phyloP scores from a whole-genome alignment of 2,113 vertebrate species.

The Burhinus bistriatus region DNA sequence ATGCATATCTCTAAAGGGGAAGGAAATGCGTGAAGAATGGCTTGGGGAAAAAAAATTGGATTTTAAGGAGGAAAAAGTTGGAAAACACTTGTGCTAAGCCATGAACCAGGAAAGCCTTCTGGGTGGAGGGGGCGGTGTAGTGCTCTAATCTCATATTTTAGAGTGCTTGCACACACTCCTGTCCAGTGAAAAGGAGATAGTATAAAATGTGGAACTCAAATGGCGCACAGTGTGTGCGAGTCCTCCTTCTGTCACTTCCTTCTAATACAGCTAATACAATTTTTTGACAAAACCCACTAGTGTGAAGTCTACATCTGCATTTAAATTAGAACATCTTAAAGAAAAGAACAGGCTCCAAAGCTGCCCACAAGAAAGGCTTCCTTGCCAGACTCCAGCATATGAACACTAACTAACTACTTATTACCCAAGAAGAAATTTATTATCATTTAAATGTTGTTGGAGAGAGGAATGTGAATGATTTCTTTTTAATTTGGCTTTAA shows the following conservation, averaged over 20 bases:
- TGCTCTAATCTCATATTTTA: neutral
- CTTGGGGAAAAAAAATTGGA: neutral
- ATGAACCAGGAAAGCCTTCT: neutral
- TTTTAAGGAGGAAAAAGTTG: neutral
- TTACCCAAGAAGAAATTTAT: slow-evolving; percentile 35
- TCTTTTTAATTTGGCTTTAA: slow-evolving; percentile 38
- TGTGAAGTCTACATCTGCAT: slow-evolving; percentile 72
- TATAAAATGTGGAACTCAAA: neutral
- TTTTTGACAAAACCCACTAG: slow-evolving; percentile 41
- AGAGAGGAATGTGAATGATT: slow-evolving; percentile 25
- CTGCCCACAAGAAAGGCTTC: slow-evolving; percentile 50
- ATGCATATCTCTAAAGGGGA: neutral
- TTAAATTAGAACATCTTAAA: slow-evolving; percentile 75
- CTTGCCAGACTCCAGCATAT: slow-evolving; percentile 57
- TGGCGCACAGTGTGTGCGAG: neutral
- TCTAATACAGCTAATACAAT: slow-evolving; percentile 1
- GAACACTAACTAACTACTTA: slow-evolving; percentile 51
- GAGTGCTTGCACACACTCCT: neutral
- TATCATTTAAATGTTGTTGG: slow-evolving; percentile 46
- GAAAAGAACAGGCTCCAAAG: slow-evolving; percentile 61
- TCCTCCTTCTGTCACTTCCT: slow-evolving; percentile 36
- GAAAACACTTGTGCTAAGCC: neutral
- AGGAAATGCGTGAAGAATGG: slow-evolving; percentile 35
- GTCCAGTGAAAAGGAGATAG: neutral
- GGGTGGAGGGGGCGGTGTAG: neutral